Evolutionary conservation across 2,797 vertebrate genomes (phyloP).

Genomic region (Alfaro cultratus): DNA sequence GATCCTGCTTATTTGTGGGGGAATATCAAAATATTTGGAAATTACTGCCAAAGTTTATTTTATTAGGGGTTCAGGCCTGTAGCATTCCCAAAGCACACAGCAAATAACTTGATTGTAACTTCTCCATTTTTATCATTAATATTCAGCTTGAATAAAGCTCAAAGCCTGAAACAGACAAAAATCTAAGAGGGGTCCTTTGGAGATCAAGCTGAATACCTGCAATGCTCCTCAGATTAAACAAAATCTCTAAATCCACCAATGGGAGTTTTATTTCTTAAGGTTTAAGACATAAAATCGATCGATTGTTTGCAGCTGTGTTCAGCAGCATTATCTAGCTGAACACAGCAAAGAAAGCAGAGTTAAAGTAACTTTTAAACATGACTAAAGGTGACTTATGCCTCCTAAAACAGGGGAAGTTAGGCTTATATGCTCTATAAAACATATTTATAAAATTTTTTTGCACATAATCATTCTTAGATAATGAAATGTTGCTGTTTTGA

Average conservation of each 20-base stretch:
- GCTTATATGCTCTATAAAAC: too few relatives aligned
- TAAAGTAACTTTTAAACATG: not conserved
- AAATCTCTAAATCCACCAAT: not conserved
- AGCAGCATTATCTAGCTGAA: not conserved
- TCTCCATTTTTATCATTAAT: not conserved
- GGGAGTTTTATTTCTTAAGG: not conserved
- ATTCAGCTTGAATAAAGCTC: not conserved
- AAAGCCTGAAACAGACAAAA: not conserved
- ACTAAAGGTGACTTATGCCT: not conserved
- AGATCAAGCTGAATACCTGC: not conserved
- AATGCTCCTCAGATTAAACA: not conserved
- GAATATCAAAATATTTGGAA: not conserved
- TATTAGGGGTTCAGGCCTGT: not conserved
- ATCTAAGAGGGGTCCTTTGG: not conserved
- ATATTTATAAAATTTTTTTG: too few relatives aligned
- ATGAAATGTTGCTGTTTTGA: too few relatives aligned
- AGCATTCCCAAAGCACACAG: not conserved
- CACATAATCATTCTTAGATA: too few relatives aligned
- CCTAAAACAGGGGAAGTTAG: too few relatives aligned
- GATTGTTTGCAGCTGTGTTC: too few relatives aligned
- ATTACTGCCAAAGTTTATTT: conserved; percentile 15
- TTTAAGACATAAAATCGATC: not conserved
- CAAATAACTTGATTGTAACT: not conserved
- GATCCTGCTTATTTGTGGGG: not conserved
- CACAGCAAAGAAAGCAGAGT: not conserved